Conservation (phyloP, 1,140 invertebrate genomes). For the Drosophila orena region DNA sequence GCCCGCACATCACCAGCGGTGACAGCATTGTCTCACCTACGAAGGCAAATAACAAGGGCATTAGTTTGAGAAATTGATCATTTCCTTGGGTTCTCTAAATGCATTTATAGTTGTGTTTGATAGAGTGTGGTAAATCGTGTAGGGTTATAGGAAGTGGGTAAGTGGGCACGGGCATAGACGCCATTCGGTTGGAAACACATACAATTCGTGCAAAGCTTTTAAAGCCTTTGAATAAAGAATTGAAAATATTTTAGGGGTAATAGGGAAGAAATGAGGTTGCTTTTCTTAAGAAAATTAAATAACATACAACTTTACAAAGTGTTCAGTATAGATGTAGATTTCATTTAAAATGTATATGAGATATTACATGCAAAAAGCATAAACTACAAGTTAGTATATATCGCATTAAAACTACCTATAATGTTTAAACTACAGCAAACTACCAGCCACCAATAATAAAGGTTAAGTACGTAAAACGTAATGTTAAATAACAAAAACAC, state of each 20-base stretch:
- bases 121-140: conserved; percentile 4
- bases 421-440: conserved; percentile 4
- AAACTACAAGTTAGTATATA: conserved; percentile 18
- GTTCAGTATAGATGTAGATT: background rate
- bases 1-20: conserved; percentile 97
- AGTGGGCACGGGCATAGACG: conserved; percentile 9
- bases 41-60: conserved; percentile 53
- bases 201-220: no score
- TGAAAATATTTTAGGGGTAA: no score
- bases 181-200: background rate
- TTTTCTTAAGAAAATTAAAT: no score
- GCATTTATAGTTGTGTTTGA: conserved; percentile 16
- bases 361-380: conserved; percentile 38
- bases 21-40: conserved; percentile 96
- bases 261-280: no score
- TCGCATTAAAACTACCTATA: conserved; percentile 7
- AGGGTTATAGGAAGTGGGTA: conserved; percentile 11
- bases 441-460: conserved; percentile 28
- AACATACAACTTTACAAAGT: background rate
- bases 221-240: no score
- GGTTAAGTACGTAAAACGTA: conserved; percentile 5
- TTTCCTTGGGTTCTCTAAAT: conserved; percentile 10
- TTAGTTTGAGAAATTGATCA: conserved; percentile 14
- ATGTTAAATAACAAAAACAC: background rate
- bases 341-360: conserved; percentile 16